Base-by-base conservation (phyloP, 2,113 vertebrate genomes). In the Ammodytes dubius region DNA sequence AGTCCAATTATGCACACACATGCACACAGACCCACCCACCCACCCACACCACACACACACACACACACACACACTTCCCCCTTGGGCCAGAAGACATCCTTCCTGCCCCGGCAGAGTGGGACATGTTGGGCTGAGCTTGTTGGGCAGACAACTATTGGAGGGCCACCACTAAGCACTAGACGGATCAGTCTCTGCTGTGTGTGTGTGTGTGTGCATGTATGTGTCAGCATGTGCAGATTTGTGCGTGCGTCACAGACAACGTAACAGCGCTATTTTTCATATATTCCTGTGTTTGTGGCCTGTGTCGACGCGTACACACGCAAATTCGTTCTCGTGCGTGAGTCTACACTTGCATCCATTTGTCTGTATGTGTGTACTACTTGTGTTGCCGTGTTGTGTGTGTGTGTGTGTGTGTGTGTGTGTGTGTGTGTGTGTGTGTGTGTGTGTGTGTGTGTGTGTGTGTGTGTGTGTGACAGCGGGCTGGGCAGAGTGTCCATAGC, bases 401-500 rank as follows among this genome's bases (percentile, higher is more conserved):
- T 40, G 60, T 66, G 46, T 54, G 50, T 5, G n/a, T 47, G 47
- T 54, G 52, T 57, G 46, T 67, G 46, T 7, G 63, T 75, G 70
- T 74, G 71, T 77, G 67, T 59, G 40, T 57, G 43, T 66, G 68
- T 70, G 67, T 75, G 79, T 68, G 78, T 81, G 60, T 42, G 72
- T 70, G 54, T 79, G 60, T 76, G 77, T 69, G 74, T 82, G 83
- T 67, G 73, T 70, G 74, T 77, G 68, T 50, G 79, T 75, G 57
- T 65, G 79, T 59, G 78, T 76, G 63, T 70, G 78, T 63, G 61
- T 58, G 85, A 87, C 88, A 90, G 85, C 82, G 46, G 83, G 77
- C 73, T 43, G 57, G 87, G 82, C 90, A 78, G 84, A 87, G 82
- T 90, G 90, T 91, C 91, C 87, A 81, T 86, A 87, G 87, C 78